These are phyloP conservation scores for Branchipolynoe longqiensis DNA, from an alignment of 2,888 invertebrate genomes.

Conservation along the genomic window DNA sequence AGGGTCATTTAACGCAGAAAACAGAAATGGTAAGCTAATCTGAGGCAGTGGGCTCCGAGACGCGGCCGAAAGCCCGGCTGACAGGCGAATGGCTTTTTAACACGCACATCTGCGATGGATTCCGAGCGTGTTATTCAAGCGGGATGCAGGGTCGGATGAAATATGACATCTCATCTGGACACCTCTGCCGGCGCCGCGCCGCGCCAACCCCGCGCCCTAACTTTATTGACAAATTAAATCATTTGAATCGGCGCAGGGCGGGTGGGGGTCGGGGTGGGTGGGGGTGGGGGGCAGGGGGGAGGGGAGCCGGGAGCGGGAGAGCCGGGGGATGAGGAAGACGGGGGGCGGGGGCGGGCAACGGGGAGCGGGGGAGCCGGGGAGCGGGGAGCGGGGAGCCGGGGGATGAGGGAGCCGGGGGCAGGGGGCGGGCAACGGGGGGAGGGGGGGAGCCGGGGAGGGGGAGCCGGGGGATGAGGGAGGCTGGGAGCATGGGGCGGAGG, in stretches of 20 bases:
- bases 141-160: slow-evolving; percentile 51
- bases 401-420: too few relatives aligned
- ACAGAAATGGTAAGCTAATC: neutral
- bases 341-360: neutral
- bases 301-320: neutral
- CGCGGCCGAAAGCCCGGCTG: slow-evolving; percentile 42
- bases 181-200: slow-evolving; percentile 39
- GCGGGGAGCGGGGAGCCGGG: neutral
- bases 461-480: neutral
- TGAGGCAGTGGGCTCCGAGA: slow-evolving; percentile 25
- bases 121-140: slow-evolving; percentile 52
- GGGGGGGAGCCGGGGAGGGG: neutral
- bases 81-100: slow-evolving; percentile 49
- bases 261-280: too few relatives aligned
- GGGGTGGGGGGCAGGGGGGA: too few relatives aligned
- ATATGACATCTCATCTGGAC: slow-evolving; percentile 56
- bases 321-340: too few relatives aligned
- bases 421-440: neutral
- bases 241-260: slow-evolving; percentile 43
- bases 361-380: neutral
- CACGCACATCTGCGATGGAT: slow-evolving; percentile 57
- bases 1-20: neutral
- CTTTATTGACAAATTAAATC: slow-evolving; percentile 58
- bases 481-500: too few relatives aligned
- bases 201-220: slow-evolving; percentile 44